A percentile compares a stretch with the other conserved stretches of the same genome.
Evolutionary conservation across 2,888 invertebrate genomes (phyloP).

Genomic region (Tetropium fuscum): DNA sequence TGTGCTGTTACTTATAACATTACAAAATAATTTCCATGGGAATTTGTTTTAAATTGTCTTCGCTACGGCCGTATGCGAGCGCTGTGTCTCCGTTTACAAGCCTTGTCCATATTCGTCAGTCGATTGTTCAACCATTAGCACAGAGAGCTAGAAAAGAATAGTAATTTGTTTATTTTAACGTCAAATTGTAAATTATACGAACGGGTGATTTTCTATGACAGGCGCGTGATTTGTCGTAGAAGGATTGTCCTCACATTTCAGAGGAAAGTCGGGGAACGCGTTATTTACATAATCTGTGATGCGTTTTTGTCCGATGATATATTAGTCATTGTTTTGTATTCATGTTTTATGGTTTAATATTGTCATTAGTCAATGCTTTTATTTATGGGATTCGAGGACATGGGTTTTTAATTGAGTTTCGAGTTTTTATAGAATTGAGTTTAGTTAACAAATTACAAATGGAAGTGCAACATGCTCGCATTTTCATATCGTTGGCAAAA

Average conservation of each 20-base stretch:
- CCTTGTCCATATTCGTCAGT: constrained; percentile 29
- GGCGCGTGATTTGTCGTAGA: neutral
- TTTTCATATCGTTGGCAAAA: too few relatives aligned
- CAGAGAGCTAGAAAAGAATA: constrained; percentile 23
- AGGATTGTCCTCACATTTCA: neutral
- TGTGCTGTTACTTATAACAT: constrained; percentile 59
- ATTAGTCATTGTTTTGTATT: neutral
- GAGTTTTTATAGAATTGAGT: too few relatives aligned
- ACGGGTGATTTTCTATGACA: constrained; percentile 23
- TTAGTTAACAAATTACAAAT: too few relatives aligned
- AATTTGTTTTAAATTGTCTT: constrained; percentile 49
- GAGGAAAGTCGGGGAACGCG: neutral
- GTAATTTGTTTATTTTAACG: constrained; percentile 34
- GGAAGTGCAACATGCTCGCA: too few relatives aligned
- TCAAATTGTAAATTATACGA: constrained; percentile 39
- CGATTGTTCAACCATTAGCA: constrained; percentile 16
- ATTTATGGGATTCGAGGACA: too few relatives aligned
- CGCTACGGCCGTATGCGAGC: constrained; percentile 24
- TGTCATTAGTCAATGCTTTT: neutral
- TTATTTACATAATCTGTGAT: neutral
- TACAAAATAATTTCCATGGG: constrained; percentile 57
- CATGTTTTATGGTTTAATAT: neutral
- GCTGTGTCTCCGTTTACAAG: constrained; percentile 30
- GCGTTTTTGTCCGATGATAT: neutral
- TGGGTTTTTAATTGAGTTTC: too few relatives aligned